Base-by-base conservation (phyloP, 2,888 invertebrate genomes). In the Eupithecia dodoneata region DNA sequence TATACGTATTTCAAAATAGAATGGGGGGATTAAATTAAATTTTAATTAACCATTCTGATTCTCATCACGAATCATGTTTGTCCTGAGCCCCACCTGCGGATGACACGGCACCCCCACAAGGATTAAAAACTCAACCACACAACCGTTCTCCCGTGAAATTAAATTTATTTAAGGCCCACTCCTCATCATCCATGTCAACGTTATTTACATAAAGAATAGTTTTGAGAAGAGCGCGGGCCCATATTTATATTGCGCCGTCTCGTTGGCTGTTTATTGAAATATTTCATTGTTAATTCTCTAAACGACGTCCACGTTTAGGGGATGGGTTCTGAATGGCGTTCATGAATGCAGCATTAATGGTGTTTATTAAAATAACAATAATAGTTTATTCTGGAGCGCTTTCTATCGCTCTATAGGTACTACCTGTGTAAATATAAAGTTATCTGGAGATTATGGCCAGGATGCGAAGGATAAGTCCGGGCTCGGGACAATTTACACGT, bases 291-390 rank as follows among this genome's bases (percentile, higher is more conserved):
- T 93, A 94, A 94, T 93, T 93, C 92, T 89, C 87, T 84, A 86
- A 91, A 90, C 90, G 90, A 91, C 89, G 87, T 87, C 89, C 87
- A 86, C 86, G 87, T 89, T 90, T 87, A 86, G 85, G 90, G 91
- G 90, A 90, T 89, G 85, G 89, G 87, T 88, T 87, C 85, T 87
- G 87, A 91, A 90, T 89, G 89, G 87, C 83, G 86, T 86, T 83
- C 83, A 83, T 91, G 91, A 93, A 92, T 91, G 86, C 89, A 83
- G 87, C 88, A 88, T 92, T 92, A 92, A 92, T 91, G 90, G 87
- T 90, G 88, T 93, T 93, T 93, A 93, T 93, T 94, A 90, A 89
- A 93, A 94, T 92, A 94, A 94, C 93, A 94, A 91, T 89, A 88
- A 69, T 85, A 74, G 49, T 75, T 76, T 78, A 80, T 80, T 82